These are phyloP conservation scores for Leucophora obtusa DNA, from an alignment of 2,888 invertebrate species.

Conservation along the genomic window DNA sequence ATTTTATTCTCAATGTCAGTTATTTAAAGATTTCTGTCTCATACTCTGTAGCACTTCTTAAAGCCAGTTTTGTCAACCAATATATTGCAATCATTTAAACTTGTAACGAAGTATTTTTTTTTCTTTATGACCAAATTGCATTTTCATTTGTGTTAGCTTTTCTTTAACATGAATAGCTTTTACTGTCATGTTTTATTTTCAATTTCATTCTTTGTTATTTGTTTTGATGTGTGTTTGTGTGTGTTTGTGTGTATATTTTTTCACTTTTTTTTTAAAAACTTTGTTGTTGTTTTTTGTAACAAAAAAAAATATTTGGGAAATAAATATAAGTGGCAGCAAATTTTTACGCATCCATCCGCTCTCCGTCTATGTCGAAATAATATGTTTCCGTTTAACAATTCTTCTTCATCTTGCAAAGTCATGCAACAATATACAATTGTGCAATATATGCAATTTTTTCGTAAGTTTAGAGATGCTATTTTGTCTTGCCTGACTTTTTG, in stretches of 20 bases:
- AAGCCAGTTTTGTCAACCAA: too few species aligned
- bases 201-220: not conserved
- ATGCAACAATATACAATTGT: slow-evolving; percentile 44
- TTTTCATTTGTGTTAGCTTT: not conserved
- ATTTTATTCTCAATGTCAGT: too few species aligned
- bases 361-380: slow-evolving; percentile 32
- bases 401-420: slow-evolving; percentile 37
- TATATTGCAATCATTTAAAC: too few species aligned
- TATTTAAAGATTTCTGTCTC: too few species aligned
- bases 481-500: slow-evolving; percentile 4
- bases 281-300: not conserved
- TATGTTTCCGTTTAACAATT: slow-evolving; percentile 31
- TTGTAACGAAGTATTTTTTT: not conserved
- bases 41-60: too few species aligned
- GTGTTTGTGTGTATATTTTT: too few species aligned
- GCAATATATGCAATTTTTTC: slow-evolving; percentile 23
- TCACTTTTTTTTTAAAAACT: not conserved
- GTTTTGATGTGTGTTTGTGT: too few species aligned
- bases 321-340: slow-evolving; percentile 15
- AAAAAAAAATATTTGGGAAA: slow-evolving; percentile 21
- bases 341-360: slow-evolving; percentile 30
- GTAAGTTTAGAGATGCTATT: not conserved
- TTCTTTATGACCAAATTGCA: not conserved
- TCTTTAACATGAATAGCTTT: not conserved
- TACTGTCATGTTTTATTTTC: slow-evolving; percentile 7